Conservation (phyloP, 1,140 invertebrate genomes). For the Heliothis virescens region DNA sequence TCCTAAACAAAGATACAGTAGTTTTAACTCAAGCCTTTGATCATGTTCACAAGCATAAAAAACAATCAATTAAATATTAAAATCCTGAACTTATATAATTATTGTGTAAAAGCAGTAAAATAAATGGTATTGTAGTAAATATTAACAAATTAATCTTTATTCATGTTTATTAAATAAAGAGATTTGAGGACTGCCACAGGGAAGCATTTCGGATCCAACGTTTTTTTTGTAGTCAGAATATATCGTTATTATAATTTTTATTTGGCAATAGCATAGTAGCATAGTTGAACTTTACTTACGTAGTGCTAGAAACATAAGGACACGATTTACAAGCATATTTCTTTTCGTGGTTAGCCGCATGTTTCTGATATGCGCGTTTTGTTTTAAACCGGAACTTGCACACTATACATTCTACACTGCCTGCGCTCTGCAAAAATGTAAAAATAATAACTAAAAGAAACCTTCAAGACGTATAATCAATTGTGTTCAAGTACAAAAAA, state of each 20-base stretch:
- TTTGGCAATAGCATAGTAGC: neutral
- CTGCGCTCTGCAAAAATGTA: conserved; percentile 63
- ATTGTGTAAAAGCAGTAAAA: too few relatives aligned
- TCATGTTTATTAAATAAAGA: too few relatives aligned
- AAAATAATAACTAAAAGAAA: neutral
- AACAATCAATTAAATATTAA: neutral
- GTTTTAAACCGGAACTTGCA: conserved; percentile 78
- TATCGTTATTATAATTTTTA: neutral
- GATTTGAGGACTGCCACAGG: neutral
- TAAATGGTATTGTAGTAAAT: too few relatives aligned
- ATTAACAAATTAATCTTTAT: too few relatives aligned
- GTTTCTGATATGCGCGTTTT: conserved; percentile 68
- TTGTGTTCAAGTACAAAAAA: too few relatives aligned
- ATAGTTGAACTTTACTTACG: conserved; percentile 61
- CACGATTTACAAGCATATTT: conserved; percentile 78
- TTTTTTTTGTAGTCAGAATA: too few relatives aligned
- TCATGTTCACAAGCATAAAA: neutral
- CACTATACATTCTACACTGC: conserved; percentile 69
- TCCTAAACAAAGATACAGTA: conserved; percentile 59
- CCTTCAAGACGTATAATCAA: neutral
- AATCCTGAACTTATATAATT: too few relatives aligned
- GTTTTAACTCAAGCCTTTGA: neutral
- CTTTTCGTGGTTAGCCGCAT: conserved; percentile 74
- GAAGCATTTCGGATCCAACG: neutral
- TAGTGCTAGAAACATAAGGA: conserved; percentile 72